phyloP scores from a whole-genome alignment of 2,797 vertebrate genomes.

The Leptoclinus maculatus region DNA sequence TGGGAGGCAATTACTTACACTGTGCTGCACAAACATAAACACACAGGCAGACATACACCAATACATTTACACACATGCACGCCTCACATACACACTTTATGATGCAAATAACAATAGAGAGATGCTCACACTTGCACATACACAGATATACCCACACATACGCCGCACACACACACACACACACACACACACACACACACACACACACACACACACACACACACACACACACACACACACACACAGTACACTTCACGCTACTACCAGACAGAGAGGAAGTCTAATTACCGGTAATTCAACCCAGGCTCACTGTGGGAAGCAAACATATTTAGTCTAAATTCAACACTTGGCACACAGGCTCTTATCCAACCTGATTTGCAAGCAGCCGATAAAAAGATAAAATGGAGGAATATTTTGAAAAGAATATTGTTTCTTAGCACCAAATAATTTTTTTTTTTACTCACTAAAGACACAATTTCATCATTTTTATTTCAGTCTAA shows the following conservation, averaged over 20 bases:
- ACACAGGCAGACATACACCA: slow-evolving; percentile 18
- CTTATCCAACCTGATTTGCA: slow-evolving; percentile 36
- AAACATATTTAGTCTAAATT: slow-evolving; percentile 52
- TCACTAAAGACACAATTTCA: slow-evolving; percentile 23
- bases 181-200: background rate
- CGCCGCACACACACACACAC: slow-evolving; percentile 1
- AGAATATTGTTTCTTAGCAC: background rate
- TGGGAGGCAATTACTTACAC: slow-evolving; percentile 72
- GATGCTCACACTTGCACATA: slow-evolving; percentile 15
- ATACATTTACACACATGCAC: slow-evolving; percentile 15
- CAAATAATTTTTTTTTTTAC: slow-evolving; percentile 21
- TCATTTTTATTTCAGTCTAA: slow-evolving; percentile 41
- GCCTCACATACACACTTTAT: slow-evolving; percentile 9
- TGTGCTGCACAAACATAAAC: slow-evolving; percentile 47
- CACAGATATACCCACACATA: slow-evolving; percentile 21
- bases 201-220: too few species aligned
- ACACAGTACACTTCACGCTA: slow-evolving; percentile 20
- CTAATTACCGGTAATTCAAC: slow-evolving; percentile 56
- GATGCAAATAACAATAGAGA: slow-evolving; percentile 5
- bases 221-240: background rate
- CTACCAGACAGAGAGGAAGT: slow-evolving; percentile 28
- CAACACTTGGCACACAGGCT: slow-evolving; percentile 34
- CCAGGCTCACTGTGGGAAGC: slow-evolving; percentile 52
- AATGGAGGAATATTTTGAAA: slow-evolving; percentile 6
- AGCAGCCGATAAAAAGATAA: slow-evolving; percentile 11